Conservation (phyloP, 2,888 invertebrate species). For the Synanthedon vespiformis region DNA sequence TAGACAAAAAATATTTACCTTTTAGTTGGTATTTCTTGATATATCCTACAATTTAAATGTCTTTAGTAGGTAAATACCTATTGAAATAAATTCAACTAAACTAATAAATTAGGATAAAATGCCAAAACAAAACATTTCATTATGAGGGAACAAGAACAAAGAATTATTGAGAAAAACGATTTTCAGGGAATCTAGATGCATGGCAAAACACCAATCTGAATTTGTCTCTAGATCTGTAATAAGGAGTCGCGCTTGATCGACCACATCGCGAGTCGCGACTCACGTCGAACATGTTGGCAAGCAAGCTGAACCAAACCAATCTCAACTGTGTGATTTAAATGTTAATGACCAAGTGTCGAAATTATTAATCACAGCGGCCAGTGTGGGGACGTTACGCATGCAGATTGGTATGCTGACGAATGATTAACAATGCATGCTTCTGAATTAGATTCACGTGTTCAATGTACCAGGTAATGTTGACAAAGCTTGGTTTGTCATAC, state of each 20-base stretch:
- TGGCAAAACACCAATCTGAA: background rate
- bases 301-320: constrained; percentile 21
- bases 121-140: too few relatives aligned
- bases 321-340: constrained; percentile 52
- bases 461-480: background rate
- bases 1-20: too few relatives aligned
- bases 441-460: constrained; percentile 2
- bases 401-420: constrained; percentile 66
- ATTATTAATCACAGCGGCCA: constrained; percentile 62
- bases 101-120: too few relatives aligned
- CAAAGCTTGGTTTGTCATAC: too few relatives aligned
- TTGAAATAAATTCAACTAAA: too few relatives aligned
- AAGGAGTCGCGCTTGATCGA: constrained; percentile 18
- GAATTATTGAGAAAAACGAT: background rate
- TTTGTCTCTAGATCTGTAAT: constrained; percentile 6
- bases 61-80: too few relatives aligned
- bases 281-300: constrained; percentile 2
- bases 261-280: constrained; percentile 9
- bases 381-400: constrained; percentile 47
- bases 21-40: too few relatives aligned
- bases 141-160: background rate
- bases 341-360: constrained; percentile 64
- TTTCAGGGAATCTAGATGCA: background rate
- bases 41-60: too few relatives aligned
- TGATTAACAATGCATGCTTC: constrained; percentile 54